Percentiles rank a stretch among this genome's conserved stretches.
phyloP scores from a whole-genome alignment of 2,888 invertebrate genomes.

The Nomada lathburiana region DNA sequence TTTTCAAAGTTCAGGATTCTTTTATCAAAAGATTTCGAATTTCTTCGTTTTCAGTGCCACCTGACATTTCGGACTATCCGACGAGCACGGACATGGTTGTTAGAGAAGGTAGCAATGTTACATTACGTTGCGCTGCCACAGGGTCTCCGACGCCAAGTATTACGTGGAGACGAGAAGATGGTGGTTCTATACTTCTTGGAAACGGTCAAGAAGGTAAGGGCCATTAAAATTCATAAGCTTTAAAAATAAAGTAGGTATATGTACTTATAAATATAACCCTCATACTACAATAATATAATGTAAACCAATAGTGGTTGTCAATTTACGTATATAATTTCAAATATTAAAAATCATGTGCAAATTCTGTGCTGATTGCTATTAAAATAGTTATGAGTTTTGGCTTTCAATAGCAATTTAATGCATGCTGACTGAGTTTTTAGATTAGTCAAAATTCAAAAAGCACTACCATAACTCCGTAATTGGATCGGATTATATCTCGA shows the following conservation, averaged over 20 bases:
- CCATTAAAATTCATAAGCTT: not conserved
- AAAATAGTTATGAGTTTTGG: too few relatives aligned
- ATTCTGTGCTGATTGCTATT: too few relatives aligned
- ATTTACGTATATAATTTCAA: too few relatives aligned
- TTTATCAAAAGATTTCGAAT: not conserved
- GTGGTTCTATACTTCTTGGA: conserved; percentile 86
- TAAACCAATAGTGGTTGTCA: too few relatives aligned
- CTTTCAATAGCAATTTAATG: too few relatives aligned
- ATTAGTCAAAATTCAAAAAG: too few relatives aligned
- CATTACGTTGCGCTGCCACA: conserved; percentile 91
- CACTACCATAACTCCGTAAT: too few relatives aligned
- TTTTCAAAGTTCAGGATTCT: too few relatives aligned
- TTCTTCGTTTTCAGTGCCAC: conserved; percentile 87
- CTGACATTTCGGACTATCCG: conserved; percentile 90
- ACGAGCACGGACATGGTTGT: conserved; percentile 92
- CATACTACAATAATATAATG: too few relatives aligned
- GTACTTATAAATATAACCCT: not conserved
- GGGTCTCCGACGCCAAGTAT: conserved; percentile 93
- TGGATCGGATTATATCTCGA: too few relatives aligned
- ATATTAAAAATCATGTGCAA: too few relatives aligned
- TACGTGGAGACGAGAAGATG: conserved; percentile 92
- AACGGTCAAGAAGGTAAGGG: conserved; percentile 81
- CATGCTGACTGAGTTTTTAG: too few relatives aligned
- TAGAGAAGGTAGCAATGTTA: conserved; percentile 91
- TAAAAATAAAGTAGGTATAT: not conserved